phyloP scores from a whole-genome alignment of 2,888 invertebrate genomes.

The Parelbella ahira region DNA sequence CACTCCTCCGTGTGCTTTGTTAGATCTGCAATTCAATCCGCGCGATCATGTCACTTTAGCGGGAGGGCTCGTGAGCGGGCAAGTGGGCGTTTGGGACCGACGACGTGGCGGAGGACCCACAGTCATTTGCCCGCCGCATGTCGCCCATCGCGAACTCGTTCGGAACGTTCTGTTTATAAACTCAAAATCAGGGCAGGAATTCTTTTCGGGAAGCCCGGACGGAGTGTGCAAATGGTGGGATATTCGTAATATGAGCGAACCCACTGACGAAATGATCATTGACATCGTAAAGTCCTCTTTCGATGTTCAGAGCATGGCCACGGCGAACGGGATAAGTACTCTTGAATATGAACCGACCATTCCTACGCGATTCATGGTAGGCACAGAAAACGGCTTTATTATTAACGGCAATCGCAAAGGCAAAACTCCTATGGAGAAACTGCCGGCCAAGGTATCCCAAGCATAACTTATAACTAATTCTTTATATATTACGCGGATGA shows the following conservation, averaged over 20 bases:
- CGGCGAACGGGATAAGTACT: conserved; percentile 80
- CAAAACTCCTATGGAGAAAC: conserved; percentile 82
- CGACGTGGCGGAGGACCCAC: conserved; percentile 86
- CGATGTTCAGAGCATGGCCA: conserved; percentile 75
- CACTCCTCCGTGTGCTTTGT: conserved; percentile 84
- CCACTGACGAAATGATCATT: conserved; percentile 83
- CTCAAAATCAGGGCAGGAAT: conserved; percentile 95
- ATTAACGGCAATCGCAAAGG: conserved; percentile 87
- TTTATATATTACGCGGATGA: too few relatives aligned
- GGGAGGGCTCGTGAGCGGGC: conserved; percentile 33
- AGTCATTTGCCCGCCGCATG: conserved; percentile 86
- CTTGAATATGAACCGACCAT: conserved; percentile 87
- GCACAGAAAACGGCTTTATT: conserved; percentile 84
- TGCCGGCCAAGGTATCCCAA: conserved; percentile 82
- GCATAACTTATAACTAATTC: too few relatives aligned
- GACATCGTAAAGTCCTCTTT: conserved; percentile 80
- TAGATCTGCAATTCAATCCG: conserved; percentile 89
- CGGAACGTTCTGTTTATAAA: conserved; percentile 92
- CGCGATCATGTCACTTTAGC: conserved; percentile 31
- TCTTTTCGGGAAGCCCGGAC: conserved; percentile 94
- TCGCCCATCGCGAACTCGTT: conserved; percentile 92
- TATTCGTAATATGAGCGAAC: conserved; percentile 82
- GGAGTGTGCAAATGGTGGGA: conserved; percentile 93
- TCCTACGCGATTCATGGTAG: conserved; percentile 87
- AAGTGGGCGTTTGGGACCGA: conserved; percentile 86